Evolutionary conservation across 2,888 invertebrate genomes (phyloP).

Genomic region (Leptinotarsa tumamoca): DNA sequence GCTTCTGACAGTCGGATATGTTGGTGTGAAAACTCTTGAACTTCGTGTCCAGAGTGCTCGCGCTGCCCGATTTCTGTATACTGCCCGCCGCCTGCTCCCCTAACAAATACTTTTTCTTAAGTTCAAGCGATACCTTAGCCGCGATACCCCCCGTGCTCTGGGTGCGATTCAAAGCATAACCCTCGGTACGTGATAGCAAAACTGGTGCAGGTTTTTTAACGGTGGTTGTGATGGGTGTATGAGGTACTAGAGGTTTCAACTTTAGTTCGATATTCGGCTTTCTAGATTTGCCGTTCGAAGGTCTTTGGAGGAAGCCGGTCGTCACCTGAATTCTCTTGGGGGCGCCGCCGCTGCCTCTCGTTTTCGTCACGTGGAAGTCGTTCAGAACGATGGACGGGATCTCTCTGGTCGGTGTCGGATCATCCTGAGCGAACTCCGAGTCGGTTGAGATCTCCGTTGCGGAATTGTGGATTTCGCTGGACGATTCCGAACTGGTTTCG

Average conservation of each 20-base stretch:
- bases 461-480: slow-evolving; percentile 83
- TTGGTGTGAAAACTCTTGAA: slow-evolving; percentile 86
- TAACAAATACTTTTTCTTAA: slow-evolving; percentile 86
- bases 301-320: slow-evolving; percentile 66
- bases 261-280: slow-evolving; percentile 63
- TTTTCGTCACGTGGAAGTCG: slow-evolving; percentile 73
- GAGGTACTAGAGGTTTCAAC: slow-evolving; percentile 64
- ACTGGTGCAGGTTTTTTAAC: slow-evolving; percentile 58
- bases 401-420: slow-evolving; percentile 76
- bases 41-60: slow-evolving; percentile 86
- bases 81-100: slow-evolving; percentile 78
- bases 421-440: slow-evolving; percentile 91
- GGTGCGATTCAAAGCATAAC: slow-evolving; percentile 83
- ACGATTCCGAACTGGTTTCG: slow-evolving; percentile 74
- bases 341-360: slow-evolving; percentile 62
- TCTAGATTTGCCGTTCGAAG: slow-evolving; percentile 62
- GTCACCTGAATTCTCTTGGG: slow-evolving; percentile 75
- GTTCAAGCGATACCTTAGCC: slow-evolving; percentile 86
- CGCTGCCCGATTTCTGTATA: slow-evolving; percentile 85
- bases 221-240: slow-evolving; percentile 39
- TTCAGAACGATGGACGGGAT: slow-evolving; percentile 83
- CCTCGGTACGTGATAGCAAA: slow-evolving; percentile 70
- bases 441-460: slow-evolving; percentile 94
- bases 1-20: slow-evolving; percentile 89
- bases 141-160: slow-evolving; percentile 90